Evolutionary conservation across 1,140 invertebrate genomes (phyloP), one percentile per base, ranked within the genome.

Genomic region (Brachionus manjavacas): DNA sequence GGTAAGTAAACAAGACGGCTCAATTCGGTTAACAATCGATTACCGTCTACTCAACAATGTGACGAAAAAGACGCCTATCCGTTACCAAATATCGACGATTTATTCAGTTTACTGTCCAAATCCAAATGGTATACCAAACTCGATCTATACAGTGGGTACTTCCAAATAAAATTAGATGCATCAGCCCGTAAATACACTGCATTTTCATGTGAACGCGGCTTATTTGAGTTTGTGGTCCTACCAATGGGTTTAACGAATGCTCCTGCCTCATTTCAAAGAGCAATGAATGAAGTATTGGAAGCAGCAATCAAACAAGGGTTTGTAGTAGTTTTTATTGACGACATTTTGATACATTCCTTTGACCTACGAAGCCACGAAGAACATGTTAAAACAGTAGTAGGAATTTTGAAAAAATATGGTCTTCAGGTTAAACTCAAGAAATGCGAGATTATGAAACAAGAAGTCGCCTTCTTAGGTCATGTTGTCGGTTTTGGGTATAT

Each of bases 191-290:
- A 49, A 52, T 31, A 52, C 23, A 79, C 76, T 28, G 76, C 76
- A 39, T 79, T 79, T 79, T 25, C 23, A 46, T 46, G 3, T 35
- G 35, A 79, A 3, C 14, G 9, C 2, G 78, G 78, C 12, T 16
- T 81, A 9, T 88, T 85, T 72, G 86, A 86, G 74, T 88, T 86
- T 60, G 85, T 41, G 4, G 78, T 86, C 0, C 88, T 91, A 88
- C 88, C 89, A 0, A 90, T 90, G 85, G 90, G 89, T 0, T 84
- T 91, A 1, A 85, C 84, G 2, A 89, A 89, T 28, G 87, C 89
- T 0, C 87, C 86, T 16, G 87, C 88, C 1, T 89, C 88, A 0
- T 88, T 89, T 84, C 87, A 88, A 83, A 20, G 88, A 39, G 84
- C 87, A 8, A 86, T 89, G 52, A 86, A 88, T 41, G 70, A 85